Conservation (phyloP, 2,113 vertebrate species). For the Struthidea cinerea region DNA sequence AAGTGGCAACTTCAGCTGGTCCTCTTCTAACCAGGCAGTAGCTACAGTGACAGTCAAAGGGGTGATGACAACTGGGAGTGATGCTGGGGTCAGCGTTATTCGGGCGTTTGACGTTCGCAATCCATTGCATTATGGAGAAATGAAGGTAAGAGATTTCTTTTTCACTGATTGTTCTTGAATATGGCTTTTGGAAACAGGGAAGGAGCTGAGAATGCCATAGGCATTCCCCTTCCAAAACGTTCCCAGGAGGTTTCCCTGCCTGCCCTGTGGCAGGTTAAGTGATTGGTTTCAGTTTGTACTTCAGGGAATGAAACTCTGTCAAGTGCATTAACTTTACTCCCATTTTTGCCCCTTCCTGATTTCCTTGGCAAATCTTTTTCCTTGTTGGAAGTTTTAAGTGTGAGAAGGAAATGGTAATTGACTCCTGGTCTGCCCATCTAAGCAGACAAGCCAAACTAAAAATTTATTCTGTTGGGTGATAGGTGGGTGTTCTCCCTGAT, state of each 20-base stretch:
- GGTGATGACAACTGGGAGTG: slow-evolving; percentile 86
- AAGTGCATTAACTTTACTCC: neutral
- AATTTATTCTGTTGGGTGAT: neutral
- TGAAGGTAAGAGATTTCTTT: slow-evolving; percentile 77
- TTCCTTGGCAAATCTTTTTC: neutral
- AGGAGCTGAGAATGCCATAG: neutral
- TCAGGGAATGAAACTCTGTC: neutral
- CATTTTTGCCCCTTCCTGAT: neutral
- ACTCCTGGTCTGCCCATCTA: neutral
- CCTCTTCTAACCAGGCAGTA: slow-evolving; percentile 81
- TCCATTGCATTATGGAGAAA: slow-evolving; percentile 85
- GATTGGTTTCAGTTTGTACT: neutral
- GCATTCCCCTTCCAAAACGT: neutral
- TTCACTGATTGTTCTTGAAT: neutral
- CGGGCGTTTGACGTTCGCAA: slow-evolving; percentile 87
- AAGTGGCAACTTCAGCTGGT: slow-evolving; percentile 96
- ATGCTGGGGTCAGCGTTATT: slow-evolving; percentile 83
- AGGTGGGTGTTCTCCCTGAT: neutral
- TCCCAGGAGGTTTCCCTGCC: neutral
- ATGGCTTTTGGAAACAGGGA: neutral
- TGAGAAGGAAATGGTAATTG: neutral
- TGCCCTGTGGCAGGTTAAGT: neutral
- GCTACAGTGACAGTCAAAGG: slow-evolving; percentile 91
- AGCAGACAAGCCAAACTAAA: neutral
- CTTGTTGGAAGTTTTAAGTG: neutral